Evolutionary conservation across 2,113 vertebrate species (phyloP).

Genomic region (Nanger granti): DNA sequence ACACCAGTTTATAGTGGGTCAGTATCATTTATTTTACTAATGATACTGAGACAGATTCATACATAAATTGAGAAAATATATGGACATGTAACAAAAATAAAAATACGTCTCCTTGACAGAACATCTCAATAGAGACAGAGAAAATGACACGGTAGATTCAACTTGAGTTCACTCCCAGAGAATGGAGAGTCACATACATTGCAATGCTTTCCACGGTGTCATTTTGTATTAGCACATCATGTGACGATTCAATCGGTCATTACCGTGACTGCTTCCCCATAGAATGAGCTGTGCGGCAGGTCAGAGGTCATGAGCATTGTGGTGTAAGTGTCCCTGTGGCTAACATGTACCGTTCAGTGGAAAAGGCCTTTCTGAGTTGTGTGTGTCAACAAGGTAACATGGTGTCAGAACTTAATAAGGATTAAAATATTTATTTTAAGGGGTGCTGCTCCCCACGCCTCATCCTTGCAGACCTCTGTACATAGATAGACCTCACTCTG

Average conservation of each 20-base stretch:
- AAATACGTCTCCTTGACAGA: neutral
- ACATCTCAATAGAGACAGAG: neutral
- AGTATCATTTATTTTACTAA: neutral
- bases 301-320: rapidly evolving
- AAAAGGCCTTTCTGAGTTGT: neutral
- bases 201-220: neutral
- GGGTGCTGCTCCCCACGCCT: neutral
- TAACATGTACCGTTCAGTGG: rapidly evolving
- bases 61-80: neutral
- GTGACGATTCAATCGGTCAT: neutral
- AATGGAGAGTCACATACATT: neutral
- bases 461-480: neutral
- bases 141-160: neutral
- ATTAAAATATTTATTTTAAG: neutral
- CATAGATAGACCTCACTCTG: rapidly evolving
- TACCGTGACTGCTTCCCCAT: neutral
- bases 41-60: neutral
- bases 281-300: too few species aligned
- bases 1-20: neutral
- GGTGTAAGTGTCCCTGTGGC: rapidly evolving
- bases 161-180: neutral
- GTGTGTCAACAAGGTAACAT: neutral
- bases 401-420: neutral
- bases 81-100: neutral
- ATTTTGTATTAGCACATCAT: neutral